A percentile compares a stretch with the other conserved stretches of the same genome.
phyloP scores from a whole-genome alignment of 2,113 vertebrate species.

The Ctenodactylus gundi region DNA sequence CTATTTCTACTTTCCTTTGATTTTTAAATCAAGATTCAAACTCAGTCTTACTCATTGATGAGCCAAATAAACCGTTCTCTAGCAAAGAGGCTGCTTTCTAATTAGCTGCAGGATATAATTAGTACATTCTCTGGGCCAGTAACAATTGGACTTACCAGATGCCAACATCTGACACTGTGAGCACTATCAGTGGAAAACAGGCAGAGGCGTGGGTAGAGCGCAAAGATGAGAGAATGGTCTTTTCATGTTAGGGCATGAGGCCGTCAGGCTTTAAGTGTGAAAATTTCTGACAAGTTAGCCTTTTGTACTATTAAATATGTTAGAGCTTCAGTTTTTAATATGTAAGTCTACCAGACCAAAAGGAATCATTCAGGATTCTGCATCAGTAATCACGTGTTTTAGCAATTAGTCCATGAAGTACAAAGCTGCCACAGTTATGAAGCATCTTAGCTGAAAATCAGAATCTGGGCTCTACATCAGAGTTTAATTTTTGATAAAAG shows the following conservation, averaged over 20 bases:
- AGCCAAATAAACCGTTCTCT: constrained; percentile 69
- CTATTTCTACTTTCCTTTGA: constrained; percentile 42
- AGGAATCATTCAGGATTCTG: constrained; percentile 6
- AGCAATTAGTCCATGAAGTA: constrained; percentile 46
- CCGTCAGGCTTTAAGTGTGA: neutral
- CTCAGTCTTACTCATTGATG: constrained; percentile 58
- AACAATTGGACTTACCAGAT: constrained; percentile 71
- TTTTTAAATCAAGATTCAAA: constrained; percentile 71
- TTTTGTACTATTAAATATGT: constrained; percentile 27
- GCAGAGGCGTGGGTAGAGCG: neutral
- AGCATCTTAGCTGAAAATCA: constrained; percentile 40
- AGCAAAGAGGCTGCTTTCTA: constrained; percentile 66
- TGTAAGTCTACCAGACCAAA: constrained; percentile 28
- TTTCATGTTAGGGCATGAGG: neutral
- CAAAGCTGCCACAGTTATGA: neutral
- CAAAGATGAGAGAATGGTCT: neutral
- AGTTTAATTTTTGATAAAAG: constrained; percentile 66
- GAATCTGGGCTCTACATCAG: constrained; percentile 35
- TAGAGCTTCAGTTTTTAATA: constrained; percentile 46
- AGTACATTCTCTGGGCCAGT: constrained; percentile 56
- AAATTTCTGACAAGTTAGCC: constrained; percentile 43
- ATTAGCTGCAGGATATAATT: constrained; percentile 73
- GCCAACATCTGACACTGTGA: constrained; percentile 53
- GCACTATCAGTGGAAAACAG: constrained; percentile 6
- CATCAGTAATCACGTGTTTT: constrained; percentile 25